Evolutionary conservation across 2,113 vertebrate genomes (phyloP).

Genomic region (Hepsetus odoe): DNA sequence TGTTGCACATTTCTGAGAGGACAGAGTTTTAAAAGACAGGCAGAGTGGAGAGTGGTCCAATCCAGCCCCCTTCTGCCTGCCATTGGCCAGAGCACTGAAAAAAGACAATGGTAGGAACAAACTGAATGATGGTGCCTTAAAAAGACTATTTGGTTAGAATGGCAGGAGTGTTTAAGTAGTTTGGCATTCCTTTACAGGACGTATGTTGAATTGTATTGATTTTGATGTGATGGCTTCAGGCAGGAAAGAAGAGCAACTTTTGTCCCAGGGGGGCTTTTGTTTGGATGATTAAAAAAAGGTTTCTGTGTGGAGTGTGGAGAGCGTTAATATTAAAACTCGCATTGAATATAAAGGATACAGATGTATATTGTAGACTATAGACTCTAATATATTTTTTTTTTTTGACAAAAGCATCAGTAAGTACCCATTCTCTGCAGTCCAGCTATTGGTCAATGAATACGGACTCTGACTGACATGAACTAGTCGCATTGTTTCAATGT

Average conservation of each 20-base stretch:
- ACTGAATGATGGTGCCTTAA: constrained; percentile 7
- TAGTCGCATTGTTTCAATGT: constrained; percentile 9
- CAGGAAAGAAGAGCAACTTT: too few relatives aligned
- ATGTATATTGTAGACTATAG: too few relatives aligned
- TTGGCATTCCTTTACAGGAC: too few relatives aligned
- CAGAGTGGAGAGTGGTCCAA: constrained; percentile 65
- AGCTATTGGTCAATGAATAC: background rate
- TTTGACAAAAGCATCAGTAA: too few relatives aligned
- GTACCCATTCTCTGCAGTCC: background rate
- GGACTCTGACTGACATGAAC: constrained; percentile 9
- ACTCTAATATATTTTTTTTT: too few relatives aligned
- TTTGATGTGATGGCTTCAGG: too few relatives aligned
- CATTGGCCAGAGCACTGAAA: constrained; percentile 77
- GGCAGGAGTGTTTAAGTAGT: background rate
- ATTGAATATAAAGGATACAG: too few relatives aligned
- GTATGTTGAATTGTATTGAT: too few relatives aligned
- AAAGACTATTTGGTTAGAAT: background rate
- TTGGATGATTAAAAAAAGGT: too few relatives aligned
- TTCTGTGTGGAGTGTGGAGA: too few relatives aligned
- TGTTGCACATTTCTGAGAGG: constrained; percentile 65
- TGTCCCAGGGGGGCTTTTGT: too few relatives aligned
- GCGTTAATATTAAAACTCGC: too few relatives aligned
- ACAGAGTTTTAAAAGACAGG: constrained; percentile 75
- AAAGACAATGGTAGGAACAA: constrained; percentile 55
- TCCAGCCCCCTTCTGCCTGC: constrained; percentile 75